Conservation (phyloP, 2,113 vertebrate species). For the Agapornis roseicollis region DNA sequence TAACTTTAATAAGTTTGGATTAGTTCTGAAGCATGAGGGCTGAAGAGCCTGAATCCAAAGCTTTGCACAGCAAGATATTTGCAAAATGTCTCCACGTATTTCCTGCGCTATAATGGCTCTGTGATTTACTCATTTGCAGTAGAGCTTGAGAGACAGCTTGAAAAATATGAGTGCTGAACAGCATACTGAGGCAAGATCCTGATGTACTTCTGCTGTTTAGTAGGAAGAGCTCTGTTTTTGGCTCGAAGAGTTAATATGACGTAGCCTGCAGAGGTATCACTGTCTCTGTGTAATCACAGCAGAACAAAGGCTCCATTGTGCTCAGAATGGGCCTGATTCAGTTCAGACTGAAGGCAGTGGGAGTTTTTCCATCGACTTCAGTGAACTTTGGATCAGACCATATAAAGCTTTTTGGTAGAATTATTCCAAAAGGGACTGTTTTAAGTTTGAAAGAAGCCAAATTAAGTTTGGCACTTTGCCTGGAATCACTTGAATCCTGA, state of each 20-base stretch:
- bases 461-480: conserved; percentile 77
- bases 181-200: not conserved
- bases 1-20: too few species aligned
- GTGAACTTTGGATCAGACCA: conserved; percentile 53
- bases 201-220: not conserved
- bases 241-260: conserved; percentile 16
- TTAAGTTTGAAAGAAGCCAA: conserved; percentile 77
- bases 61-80: not conserved
- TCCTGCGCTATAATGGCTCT: conserved; percentile 30
- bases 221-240: not conserved
- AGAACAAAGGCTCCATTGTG: conserved; percentile 32
- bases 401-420: conserved; percentile 72
- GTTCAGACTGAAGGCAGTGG: not conserved
- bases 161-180: not conserved
- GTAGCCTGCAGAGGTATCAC: not conserved
- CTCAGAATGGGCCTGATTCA: not conserved
- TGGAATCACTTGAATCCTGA: conserved; percentile 86
- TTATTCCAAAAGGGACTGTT: conserved; percentile 72
- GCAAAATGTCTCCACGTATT: not conserved
- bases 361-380: conserved; percentile 45
- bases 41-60: conserved; percentile 13
- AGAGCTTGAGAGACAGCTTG: conserved; percentile 5
- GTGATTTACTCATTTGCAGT: conserved; percentile 10
- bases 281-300: not conserved
- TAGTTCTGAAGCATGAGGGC: conserved; percentile 18